Evolutionary conservation across 2,888 invertebrate species (phyloP).

Genomic region (Dimorphilus gyrociliatus): DNA sequence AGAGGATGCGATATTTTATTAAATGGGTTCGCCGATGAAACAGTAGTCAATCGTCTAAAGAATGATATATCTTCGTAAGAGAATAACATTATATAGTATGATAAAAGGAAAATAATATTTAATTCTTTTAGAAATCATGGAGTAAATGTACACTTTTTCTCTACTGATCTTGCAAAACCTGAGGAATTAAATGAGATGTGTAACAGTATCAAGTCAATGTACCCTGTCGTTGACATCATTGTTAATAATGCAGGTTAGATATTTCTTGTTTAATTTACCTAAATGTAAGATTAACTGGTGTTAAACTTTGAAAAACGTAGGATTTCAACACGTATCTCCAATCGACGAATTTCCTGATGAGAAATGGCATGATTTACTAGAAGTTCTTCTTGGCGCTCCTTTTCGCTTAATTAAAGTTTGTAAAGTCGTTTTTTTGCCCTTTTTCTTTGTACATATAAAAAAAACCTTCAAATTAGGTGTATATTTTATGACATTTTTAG

Average conservation of each 20-base stretch:
- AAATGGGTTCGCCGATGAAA: constrained; percentile 14
- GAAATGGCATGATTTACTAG: constrained; percentile 23
- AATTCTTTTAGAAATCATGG: too few species aligned
- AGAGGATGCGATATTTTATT: constrained; percentile 14
- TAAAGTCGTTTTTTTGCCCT: too few species aligned
- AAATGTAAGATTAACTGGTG: neutral
- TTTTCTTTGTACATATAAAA: too few species aligned
- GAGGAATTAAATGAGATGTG: constrained; percentile 9
- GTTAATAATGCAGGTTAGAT: constrained; percentile 23
- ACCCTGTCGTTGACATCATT: constrained; percentile 19
- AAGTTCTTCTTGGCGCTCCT: constrained; percentile 18
- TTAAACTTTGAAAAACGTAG: constrained; percentile 6
- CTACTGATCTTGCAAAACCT: constrained; percentile 9
- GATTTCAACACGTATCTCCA: constrained; percentile 15
- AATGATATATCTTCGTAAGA: neutral
- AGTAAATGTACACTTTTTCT: constrained; percentile 6
- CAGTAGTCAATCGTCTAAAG: neutral
- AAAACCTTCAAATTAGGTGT: neutral
- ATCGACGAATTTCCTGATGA: constrained; percentile 22
- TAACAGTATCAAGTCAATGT: constrained; percentile 4
- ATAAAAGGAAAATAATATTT: neutral
- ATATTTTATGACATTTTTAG: too few species aligned
- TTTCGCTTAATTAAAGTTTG: constrained; percentile 21
- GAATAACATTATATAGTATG: neutral
- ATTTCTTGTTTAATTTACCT: neutral